Conservation (phyloP, 2,888 invertebrate genomes). For the Bugulina stolonifera region DNA sequence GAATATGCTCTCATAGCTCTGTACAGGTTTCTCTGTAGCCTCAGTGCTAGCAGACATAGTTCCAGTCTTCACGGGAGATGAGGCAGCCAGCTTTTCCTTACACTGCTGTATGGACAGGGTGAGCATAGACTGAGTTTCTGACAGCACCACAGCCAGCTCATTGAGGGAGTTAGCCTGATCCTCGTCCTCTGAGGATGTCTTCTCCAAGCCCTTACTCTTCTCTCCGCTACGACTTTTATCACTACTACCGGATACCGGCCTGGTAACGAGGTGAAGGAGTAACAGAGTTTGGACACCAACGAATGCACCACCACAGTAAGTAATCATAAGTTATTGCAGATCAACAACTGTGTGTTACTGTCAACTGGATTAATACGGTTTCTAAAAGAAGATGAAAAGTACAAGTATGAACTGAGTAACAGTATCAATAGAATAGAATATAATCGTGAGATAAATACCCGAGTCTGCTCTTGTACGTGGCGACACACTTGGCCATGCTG, state of each 20-base stretch:
- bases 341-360: too few relatives aligned
- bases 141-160: neutral
- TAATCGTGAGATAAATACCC: too few relatives aligned
- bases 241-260: neutral
- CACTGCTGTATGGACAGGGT: neutral
- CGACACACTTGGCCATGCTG: slow-evolving; percentile 84
- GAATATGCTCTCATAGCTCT: slow-evolving; percentile 76
- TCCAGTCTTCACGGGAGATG: neutral
- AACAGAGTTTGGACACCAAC: too few relatives aligned
- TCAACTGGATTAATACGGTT: too few relatives aligned
- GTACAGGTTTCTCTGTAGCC: neutral
- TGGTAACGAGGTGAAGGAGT: too few relatives aligned
- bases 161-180: slow-evolving; percentile 25
- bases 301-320: too few relatives aligned
- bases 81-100: neutral
- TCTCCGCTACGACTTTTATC: slow-evolving; percentile 9
- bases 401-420: too few relatives aligned
- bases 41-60: neutral
- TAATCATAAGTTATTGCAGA: too few relatives aligned
- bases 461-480: slow-evolving; percentile 70
- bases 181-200: slow-evolving; percentile 1
- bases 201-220: slow-evolving; percentile 20
- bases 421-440: too few relatives aligned
- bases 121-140: neutral
- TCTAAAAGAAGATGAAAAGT: too few relatives aligned